A percentile compares a stretch with the other conserved stretches of the same genome.
Conservation (phyloP, 2,888 invertebrate species). For the Nudaria mundana region DNA sequence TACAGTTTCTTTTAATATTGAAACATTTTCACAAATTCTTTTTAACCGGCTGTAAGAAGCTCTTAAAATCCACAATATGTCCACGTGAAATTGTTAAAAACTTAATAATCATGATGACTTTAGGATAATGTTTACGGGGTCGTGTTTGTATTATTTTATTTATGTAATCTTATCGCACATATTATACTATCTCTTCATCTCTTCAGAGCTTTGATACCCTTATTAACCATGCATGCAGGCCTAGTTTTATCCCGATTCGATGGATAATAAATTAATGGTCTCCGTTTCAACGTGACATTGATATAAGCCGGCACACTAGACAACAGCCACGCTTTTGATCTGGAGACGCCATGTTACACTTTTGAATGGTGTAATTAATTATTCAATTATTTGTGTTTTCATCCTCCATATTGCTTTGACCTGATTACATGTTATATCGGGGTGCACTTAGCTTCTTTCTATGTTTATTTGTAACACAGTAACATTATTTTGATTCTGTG, state of each 20-base stretch:
- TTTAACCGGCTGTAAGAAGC: neutral
- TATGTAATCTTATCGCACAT: neutral
- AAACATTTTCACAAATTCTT: constrained; percentile 18
- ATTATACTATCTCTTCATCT: constrained; percentile 2
- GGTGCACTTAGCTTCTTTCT: too few species aligned
- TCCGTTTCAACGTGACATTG: constrained; percentile 40
- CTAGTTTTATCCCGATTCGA: constrained; percentile 23
- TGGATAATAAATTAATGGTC: constrained; percentile 30
- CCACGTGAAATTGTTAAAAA: constrained; percentile 9
- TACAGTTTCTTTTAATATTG: constrained; percentile 23
- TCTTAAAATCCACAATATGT: constrained; percentile 11
- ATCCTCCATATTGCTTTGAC: too few species aligned
- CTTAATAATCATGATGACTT: too few species aligned
- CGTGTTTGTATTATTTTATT: constrained; percentile 1
- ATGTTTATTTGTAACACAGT: too few species aligned
- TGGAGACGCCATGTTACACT: constrained; percentile 25
- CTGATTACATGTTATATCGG: too few species aligned
- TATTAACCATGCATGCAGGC: constrained; percentile 32
- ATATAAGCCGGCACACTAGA: constrained; percentile 42
- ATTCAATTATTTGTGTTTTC: constrained; percentile 13
- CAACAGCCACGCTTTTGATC: constrained; percentile 48
- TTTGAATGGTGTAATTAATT: constrained; percentile 20
- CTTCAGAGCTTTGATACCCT: constrained; percentile 11
- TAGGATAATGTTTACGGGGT: constrained; percentile 2
- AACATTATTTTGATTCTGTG: too few species aligned